Evolutionary conservation across 2,888 invertebrate species (phyloP).

Genomic region (Phyllotreta striolata): DNA sequence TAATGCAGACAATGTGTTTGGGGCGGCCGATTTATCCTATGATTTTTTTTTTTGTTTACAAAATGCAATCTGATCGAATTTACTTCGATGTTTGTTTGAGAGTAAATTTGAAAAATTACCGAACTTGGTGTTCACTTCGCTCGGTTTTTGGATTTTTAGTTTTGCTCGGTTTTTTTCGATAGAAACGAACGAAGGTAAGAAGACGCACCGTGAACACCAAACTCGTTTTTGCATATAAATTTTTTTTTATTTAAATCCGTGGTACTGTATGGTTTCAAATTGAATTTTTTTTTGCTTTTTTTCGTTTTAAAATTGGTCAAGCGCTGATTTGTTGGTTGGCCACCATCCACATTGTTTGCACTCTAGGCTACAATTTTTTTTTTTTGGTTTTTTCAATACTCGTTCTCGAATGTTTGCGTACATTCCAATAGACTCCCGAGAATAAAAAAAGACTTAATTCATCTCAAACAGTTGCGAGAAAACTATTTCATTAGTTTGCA

Average conservation of each 20-base stretch:
- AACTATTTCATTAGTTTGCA: too few relatives aligned
- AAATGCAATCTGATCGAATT: background rate
- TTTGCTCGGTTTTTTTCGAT: too few relatives aligned
- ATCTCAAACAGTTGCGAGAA: too few relatives aligned
- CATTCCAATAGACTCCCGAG: background rate
- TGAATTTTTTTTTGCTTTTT: conserved; percentile 24
- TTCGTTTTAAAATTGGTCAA: conserved; percentile 34
- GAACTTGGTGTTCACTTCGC: conserved; percentile 34
- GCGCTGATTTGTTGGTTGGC: conserved; percentile 65
- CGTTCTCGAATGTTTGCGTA: conserved; percentile 10
- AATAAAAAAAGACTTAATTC: background rate
- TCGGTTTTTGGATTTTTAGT: too few relatives aligned
- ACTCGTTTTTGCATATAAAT: background rate
- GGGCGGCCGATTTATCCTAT: conserved; percentile 62
- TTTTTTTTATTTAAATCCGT: conserved; percentile 33
- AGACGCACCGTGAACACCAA: conserved; percentile 37
- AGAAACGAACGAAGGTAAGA: conserved; percentile 11
- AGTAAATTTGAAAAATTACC: too few relatives aligned
- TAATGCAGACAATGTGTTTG: conserved; percentile 70
- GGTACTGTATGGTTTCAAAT: conserved; percentile 52
- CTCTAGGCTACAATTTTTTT: conserved; percentile 63
- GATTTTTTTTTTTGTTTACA: background rate
- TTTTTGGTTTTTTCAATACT: conserved; percentile 34
- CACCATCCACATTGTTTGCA: conserved; percentile 91
- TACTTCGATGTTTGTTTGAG: too few relatives aligned